phyloP scores from a whole-genome alignment of 1,140 invertebrate species.

The Trichonephila clavata region DNA sequence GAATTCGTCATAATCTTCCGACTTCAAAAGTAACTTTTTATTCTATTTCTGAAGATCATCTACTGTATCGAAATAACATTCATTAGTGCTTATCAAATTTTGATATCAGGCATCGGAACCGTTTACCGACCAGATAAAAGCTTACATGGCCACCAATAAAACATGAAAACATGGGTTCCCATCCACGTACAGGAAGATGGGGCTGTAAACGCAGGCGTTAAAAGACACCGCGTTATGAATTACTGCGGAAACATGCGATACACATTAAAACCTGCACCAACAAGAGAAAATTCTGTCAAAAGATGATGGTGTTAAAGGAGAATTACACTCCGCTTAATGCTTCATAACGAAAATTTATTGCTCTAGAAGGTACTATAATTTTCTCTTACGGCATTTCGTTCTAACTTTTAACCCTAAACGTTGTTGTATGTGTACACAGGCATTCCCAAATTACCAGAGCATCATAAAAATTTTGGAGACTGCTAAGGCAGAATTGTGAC shows the following conservation, averaged over 20 bases:
- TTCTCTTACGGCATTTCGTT: slow-evolving; percentile 69
- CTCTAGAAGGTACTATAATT: slow-evolving; percentile 73
- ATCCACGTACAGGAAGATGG: neutral
- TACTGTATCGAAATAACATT: neutral
- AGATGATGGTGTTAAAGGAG: slow-evolving; percentile 73
- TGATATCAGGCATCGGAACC: neutral
- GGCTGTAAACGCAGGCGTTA: slow-evolving; percentile 4
- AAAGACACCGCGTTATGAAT: slow-evolving; percentile 61
- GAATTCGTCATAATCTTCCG: neutral
- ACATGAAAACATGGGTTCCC: slow-evolving; percentile 22
- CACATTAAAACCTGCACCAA: slow-evolving; percentile 65
- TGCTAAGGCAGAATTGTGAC: slow-evolving; percentile 59
- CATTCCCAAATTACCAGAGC: slow-evolving; percentile 51
- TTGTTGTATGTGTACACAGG: slow-evolving; percentile 72
- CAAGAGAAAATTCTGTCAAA: slow-evolving; percentile 74
- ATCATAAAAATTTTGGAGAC: slow-evolving; percentile 70
- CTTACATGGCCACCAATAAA: slow-evolving; percentile 12
- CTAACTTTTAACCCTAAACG: slow-evolving; percentile 73
- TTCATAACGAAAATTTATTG: slow-evolving; percentile 76
- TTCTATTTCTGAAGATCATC: neutral
- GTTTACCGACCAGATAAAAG: slow-evolving; percentile 31
- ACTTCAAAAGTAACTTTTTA: slow-evolving; percentile 1
- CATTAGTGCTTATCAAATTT: slow-evolving; percentile 17
- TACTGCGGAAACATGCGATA: slow-evolving; percentile 53
- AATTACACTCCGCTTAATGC: slow-evolving; percentile 75